Base-by-base conservation (phyloP, 2,888 invertebrate genomes). In the Acanthosoma haemorrhoidale region DNA sequence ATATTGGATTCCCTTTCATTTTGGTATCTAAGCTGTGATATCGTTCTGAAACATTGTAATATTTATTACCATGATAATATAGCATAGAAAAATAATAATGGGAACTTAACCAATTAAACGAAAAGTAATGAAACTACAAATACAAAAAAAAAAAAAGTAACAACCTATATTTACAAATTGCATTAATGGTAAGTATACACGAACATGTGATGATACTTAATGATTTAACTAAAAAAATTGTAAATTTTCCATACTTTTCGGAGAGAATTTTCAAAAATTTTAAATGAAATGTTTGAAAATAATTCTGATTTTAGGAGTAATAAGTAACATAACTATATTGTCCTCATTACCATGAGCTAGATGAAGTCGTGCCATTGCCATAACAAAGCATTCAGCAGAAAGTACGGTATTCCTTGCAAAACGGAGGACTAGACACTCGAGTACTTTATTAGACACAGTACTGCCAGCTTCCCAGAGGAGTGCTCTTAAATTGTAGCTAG, bases 371-470 rank as follows among this genome's bases (percentile, higher is more conserved):
- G 86, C 84, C 81, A 87, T 84, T 60, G 87, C 86, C 83, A 87
- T 84, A 41, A 88, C 80, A 79, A 85, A 88, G 72, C 84, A 84
- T 77, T 87, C 87, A 2, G 85, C 83, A 2, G 85, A 82, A 51
- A 87, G 79, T 60, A 82, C 77, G 68, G 82, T 81, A 77, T 84
- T 84, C 77, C 85, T 85, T 73, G 87, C 85, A 81, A 86, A 88
- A 74, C 88, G 81, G 75, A 87, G 80, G 73, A 88, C 87, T 69
- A 88, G 80, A 77, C 87, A 86, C 82, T 89, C 89, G 74, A 89
- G 83, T 66, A 90, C 90, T 82, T 89, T 90, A 81, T 88, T 90
- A 80, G 87, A 87, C 71, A 89, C 88, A 75, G 84, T 85, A 76
- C 85, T 84, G 21, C 87, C 85, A 36, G 89, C 88, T 78, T 89